Evolutionary conservation across 2,888 invertebrate species (phyloP).

Genomic region (Melieria omissa): DNA sequence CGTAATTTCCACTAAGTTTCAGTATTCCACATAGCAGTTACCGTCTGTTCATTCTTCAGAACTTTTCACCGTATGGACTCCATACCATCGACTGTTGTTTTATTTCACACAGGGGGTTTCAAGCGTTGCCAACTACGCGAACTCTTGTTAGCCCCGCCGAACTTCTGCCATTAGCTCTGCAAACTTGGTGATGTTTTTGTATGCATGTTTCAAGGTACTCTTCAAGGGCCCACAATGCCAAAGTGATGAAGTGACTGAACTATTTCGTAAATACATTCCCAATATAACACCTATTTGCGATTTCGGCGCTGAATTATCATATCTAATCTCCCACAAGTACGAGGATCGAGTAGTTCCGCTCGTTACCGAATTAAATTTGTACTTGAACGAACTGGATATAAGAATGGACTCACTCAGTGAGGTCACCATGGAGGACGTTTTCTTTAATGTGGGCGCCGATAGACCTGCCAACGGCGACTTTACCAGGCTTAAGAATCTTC

Average conservation of each 20-base stretch:
- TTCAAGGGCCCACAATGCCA: constrained; percentile 20
- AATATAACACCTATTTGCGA: constrained; percentile 16
- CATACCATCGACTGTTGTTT: no score
- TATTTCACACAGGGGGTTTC: no score
- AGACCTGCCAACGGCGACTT: constrained; percentile 18
- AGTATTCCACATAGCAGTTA: no score
- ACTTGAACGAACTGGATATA: constrained; percentile 16
- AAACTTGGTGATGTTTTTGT: background rate
- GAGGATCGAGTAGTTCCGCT: background rate
- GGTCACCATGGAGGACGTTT: constrained; percentile 32
- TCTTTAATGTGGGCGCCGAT: constrained; percentile 30
- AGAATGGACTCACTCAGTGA: constrained; percentile 30
- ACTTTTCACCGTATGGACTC: no score
- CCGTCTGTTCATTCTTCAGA: no score
- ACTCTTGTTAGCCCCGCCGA: no score
- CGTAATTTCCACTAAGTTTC: no score
- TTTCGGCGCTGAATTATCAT: constrained; percentile 35
- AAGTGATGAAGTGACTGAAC: constrained; percentile 12
- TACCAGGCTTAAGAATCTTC: constrained; percentile 16
- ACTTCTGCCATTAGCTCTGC: no score
- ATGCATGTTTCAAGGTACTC: constrained; percentile 18
- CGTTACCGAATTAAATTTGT: constrained; percentile 21
- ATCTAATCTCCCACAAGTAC: constrained; percentile 28
- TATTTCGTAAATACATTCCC: constrained; percentile 28
- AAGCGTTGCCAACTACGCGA: no score